phyloP scores from a whole-genome alignment of 2,113 vertebrate genomes.

The Chelonoidis abingdonii region DNA sequence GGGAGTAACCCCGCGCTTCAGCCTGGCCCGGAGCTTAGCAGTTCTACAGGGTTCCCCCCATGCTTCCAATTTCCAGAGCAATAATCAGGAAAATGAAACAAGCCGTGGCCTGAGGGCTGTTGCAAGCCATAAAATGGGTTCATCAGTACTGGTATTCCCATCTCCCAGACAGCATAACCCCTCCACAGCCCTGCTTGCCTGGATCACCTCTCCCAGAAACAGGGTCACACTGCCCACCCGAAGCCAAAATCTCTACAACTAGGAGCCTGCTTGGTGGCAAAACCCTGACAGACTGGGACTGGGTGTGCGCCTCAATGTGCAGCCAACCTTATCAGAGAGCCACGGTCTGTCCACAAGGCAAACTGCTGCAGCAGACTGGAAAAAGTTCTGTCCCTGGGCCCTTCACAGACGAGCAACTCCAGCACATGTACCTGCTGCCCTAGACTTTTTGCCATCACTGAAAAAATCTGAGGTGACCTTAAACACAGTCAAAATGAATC shows the following conservation, averaged over 20 bases:
- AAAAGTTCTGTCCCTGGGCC: rapidly evolving
- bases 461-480: neutral
- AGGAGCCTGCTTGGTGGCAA: neutral
- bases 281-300: neutral
- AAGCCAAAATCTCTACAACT: rapidly evolving
- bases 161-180: neutral
- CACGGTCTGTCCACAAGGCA: neutral
- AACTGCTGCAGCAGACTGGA: neutral
- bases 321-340: neutral
- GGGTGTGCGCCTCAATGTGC: neutral
- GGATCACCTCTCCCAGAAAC: rapidly evolving
- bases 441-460: neutral
- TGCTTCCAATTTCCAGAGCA: rapidly evolving
- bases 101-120: rapidly evolving
- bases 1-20: neutral
- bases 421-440: rapidly evolving
- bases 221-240: neutral
- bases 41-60: rapidly evolving
- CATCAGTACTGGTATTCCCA: neutral
- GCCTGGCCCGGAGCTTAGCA: rapidly evolving
- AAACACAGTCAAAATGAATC: neutral
- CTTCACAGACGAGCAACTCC: neutral
- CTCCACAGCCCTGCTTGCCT: rapidly evolving
- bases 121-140: rapidly evolving
- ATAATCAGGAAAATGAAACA: neutral